phyloP scores from a whole-genome alignment of 1,140 invertebrate species.

The Drosophila novamexicana region DNA sequence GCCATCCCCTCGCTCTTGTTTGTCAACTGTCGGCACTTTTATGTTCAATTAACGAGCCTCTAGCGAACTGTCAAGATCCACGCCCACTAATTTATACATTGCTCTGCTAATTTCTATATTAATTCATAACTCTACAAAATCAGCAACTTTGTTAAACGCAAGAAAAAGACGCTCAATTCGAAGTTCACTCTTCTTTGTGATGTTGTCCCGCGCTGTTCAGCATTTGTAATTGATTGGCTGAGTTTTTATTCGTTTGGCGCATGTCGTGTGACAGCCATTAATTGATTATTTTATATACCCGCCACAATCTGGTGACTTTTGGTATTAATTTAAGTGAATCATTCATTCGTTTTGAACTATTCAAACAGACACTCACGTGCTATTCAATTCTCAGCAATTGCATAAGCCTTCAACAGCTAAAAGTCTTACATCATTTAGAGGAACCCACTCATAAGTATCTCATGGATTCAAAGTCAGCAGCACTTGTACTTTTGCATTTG shows the following conservation, averaged over 20 bases:
- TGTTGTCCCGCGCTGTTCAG: background rate
- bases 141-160: background rate
- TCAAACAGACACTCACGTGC: background rate
- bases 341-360: slow-evolving; percentile 1
- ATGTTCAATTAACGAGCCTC: slow-evolving; percentile 31
- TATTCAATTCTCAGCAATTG: slow-evolving; percentile 16
- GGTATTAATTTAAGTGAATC: slow-evolving; percentile 29
- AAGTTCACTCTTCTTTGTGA: background rate
- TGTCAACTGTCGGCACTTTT: slow-evolving; percentile 28
- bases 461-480: slow-evolving; percentile 24
- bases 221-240: slow-evolving; percentile 21
- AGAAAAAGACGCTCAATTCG: background rate
- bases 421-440: slow-evolving; percentile 26
- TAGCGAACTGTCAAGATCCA: slow-evolving; percentile 8
- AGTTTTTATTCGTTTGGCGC: background rate
- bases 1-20: background rate
- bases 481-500: background rate
- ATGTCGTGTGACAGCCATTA: slow-evolving; percentile 28
- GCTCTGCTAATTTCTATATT: slow-evolving; percentile 31
- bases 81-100: slow-evolving; percentile 35
- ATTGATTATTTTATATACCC: slow-evolving; percentile 32
- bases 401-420: slow-evolving; percentile 18
- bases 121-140: slow-evolving; percentile 19
- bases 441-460: slow-evolving; percentile 9
- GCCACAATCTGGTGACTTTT: slow-evolving; percentile 8